Conservation (phyloP, 2,888 invertebrate genomes). For the Trissolcus japonicus region DNA sequence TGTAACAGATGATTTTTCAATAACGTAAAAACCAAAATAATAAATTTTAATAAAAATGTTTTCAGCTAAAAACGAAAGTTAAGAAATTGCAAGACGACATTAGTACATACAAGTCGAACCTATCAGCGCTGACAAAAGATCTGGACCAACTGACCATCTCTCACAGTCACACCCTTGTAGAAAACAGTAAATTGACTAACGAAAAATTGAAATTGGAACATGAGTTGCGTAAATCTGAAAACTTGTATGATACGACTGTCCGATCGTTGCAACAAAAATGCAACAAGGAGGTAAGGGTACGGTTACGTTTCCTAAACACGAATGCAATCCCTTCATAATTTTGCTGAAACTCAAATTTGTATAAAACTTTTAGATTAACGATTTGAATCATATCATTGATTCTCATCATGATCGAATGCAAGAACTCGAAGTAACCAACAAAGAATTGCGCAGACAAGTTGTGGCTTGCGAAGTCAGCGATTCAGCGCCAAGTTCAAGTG, state of each 20-base stretch:
- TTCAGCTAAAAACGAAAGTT: conserved; percentile 31
- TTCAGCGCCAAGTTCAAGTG: conserved; percentile 75
- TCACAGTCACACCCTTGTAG: conserved; percentile 84
- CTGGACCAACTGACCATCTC: conserved; percentile 85
- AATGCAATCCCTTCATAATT: too few relatives aligned
- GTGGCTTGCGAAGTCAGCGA: conserved; percentile 72
- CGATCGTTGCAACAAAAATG: conserved; percentile 71
- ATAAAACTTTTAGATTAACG: conserved; percentile 65
- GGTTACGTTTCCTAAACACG: conserved; percentile 5
- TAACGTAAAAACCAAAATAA: background rate
- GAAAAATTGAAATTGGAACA: conserved; percentile 83
- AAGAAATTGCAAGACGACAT: conserved; percentile 71
- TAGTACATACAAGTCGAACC: conserved; percentile 73
- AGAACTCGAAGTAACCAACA: conserved; percentile 74
- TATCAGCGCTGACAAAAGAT: conserved; percentile 81
- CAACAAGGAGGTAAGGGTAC: conserved; percentile 67
- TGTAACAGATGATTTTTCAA: background rate
- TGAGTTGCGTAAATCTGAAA: conserved; percentile 78
- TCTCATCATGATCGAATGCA: conserved; percentile 75
- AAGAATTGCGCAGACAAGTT: conserved; percentile 72
- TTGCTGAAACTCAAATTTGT: background rate
- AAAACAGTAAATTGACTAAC: conserved; percentile 84
- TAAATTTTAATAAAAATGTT: background rate
- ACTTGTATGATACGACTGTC: conserved; percentile 66
- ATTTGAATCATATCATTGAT: conserved; percentile 78